Conservation (phyloP, 2,888 invertebrate genomes). For the Platerodrilus igneus region DNA sequence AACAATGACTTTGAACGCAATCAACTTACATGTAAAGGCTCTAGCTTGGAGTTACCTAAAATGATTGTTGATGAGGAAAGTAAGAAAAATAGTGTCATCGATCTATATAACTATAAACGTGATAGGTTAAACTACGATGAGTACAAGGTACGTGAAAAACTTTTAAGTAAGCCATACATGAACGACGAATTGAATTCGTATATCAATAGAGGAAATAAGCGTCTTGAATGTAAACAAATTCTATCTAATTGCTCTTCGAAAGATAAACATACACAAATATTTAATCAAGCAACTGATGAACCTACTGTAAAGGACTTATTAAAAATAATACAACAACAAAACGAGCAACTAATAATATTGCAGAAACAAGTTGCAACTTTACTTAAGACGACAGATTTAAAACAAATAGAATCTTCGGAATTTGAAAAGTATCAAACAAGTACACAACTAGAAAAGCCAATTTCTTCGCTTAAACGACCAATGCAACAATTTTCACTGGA, state of each 20-base stretch:
- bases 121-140: too few species aligned
- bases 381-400: slow-evolving; percentile 39
- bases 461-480: slow-evolving; percentile 41
- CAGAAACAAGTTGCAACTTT: slow-evolving; percentile 63
- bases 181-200: slow-evolving; percentile 3
- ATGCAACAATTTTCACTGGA: slow-evolving; percentile 60
- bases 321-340: slow-evolving; percentile 62
- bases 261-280: slow-evolving; percentile 39
- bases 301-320: slow-evolving; percentile 58
- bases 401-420: slow-evolving; percentile 30
- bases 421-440: slow-evolving; percentile 15
- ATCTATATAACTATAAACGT: slow-evolving; percentile 20
- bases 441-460: slow-evolving; percentile 28
- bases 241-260: too few species aligned
- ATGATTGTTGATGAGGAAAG: neutral
- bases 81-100: slow-evolving; percentile 13
- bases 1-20: neutral
- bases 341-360: slow-evolving; percentile 59
- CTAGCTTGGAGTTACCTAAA: neutral
- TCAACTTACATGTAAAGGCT: neutral
- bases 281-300: slow-evolving; percentile 48
- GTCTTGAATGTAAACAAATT: slow-evolving; percentile 26
- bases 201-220: neutral
- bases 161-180: neutral
- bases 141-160: too few species aligned